Conservation (phyloP, 2,797 vertebrate species). For the Sebastes steindachneri region DNA sequence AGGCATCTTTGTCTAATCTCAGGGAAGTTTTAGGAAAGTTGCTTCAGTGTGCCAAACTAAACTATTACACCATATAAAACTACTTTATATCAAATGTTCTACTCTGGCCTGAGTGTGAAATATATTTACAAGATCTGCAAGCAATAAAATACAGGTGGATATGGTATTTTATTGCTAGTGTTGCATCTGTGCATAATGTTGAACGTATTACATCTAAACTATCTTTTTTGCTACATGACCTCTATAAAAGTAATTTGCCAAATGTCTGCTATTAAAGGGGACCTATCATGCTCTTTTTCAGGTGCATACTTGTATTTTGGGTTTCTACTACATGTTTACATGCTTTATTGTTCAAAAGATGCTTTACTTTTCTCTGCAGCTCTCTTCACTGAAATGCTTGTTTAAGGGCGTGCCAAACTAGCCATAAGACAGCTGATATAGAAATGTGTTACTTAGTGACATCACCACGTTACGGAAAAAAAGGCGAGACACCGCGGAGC, state of each 20-base stretch:
- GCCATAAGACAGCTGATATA: too few relatives aligned
- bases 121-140: slow-evolving; percentile 1
- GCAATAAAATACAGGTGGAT: not conserved
- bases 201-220: not conserved
- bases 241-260: not conserved
- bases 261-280: not conserved
- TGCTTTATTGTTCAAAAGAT: not conserved
- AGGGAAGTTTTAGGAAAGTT: slow-evolving; percentile 32
- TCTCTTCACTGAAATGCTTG: not conserved
- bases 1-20: slow-evolving; percentile 35
- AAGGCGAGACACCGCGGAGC: too few relatives aligned
- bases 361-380: not conserved
- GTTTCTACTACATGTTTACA: not conserved
- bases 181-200: not conserved
- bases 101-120: not conserved
- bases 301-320: too few relatives aligned
- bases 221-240: not conserved
- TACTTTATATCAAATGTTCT: slow-evolving; percentile 2
- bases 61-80: slow-evolving; percentile 14
- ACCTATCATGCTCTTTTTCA: not conserved
- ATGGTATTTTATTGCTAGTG: not conserved
- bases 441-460: too few relatives aligned
- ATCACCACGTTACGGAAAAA: too few relatives aligned
- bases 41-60: slow-evolving; percentile 27
- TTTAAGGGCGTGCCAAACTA: not conserved